phyloP scores from a whole-genome alignment of 2,113 vertebrate species.

The Pituophis catenifer region DNA sequence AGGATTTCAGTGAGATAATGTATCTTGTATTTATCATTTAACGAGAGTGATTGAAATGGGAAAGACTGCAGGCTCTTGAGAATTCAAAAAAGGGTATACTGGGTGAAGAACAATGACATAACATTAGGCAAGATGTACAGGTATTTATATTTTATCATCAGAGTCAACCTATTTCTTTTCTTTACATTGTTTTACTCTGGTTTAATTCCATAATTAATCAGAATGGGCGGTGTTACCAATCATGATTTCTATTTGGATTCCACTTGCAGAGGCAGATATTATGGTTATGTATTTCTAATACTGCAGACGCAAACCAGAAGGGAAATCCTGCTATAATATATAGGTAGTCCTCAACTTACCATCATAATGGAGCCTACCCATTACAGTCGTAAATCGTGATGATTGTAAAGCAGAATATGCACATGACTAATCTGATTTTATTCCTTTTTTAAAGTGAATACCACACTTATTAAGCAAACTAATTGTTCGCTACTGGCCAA shows the following conservation, averaged over 20 bases:
- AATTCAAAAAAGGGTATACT: not conserved
- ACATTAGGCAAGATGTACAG: not conserved
- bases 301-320: not conserved
- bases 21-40: not conserved
- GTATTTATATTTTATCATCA: not conserved
- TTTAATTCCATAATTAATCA: not conserved
- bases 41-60: not conserved
- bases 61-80: not conserved
- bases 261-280: not conserved
- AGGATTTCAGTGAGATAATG: not conserved
- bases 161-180: not conserved
- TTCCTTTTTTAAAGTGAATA: not conserved
- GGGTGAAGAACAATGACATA: not conserved
- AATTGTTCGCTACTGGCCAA: not conserved
- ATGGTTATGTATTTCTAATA: not conserved
- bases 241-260: not conserved
- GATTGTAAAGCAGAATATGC: too few relatives aligned
- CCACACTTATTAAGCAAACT: not conserved
- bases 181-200: not conserved
- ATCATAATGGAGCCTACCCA: too few relatives aligned
- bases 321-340: not conserved
- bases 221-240: not conserved
- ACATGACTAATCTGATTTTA: too few relatives aligned
- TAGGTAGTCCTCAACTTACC: too few relatives aligned
- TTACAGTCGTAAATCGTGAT: too few relatives aligned